phyloP scores from a whole-genome alignment of 2,797 vertebrate species.

The Smutsia temminckii region DNA sequence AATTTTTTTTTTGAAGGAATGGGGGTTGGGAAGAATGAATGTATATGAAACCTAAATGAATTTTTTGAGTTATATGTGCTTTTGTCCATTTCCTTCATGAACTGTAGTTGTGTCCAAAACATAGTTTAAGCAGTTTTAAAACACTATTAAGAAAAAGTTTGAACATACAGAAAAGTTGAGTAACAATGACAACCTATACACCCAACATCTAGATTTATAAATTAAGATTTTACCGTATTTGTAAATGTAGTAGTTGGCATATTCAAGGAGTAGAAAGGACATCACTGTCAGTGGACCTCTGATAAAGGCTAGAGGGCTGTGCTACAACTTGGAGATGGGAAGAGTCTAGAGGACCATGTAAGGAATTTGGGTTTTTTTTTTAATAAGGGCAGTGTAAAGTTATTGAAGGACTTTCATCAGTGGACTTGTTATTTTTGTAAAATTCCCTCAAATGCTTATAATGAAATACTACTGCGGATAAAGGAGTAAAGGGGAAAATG shows the following conservation, averaged over 20 bases:
- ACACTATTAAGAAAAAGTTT: background rate
- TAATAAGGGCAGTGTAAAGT: background rate
- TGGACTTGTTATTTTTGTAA: background rate
- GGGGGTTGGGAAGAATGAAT: background rate
- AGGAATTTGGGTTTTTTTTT: background rate
- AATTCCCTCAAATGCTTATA: background rate
- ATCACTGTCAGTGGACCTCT: background rate
- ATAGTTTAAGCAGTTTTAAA: slow-evolving; percentile 39
- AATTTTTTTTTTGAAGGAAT: background rate
- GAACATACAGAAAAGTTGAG: background rate
- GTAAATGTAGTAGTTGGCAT: background rate
- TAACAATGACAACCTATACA: background rate
- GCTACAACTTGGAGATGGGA: background rate
- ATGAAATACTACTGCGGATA: background rate
- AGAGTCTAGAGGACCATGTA: background rate
- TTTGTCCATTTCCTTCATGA: slow-evolving; percentile 35
- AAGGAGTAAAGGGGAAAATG: background rate
- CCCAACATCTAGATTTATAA: background rate
- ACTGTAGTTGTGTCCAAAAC: background rate
- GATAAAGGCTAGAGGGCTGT: background rate
- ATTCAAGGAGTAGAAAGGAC: background rate
- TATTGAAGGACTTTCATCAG: background rate
- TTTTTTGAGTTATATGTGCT: background rate
- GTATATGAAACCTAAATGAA: slow-evolving; percentile 26
- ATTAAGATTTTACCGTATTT: background rate